These are phyloP conservation scores for Metaphire vulgaris DNA, from an alignment of 1,140 invertebrate species.

Conservation along the genomic window DNA sequence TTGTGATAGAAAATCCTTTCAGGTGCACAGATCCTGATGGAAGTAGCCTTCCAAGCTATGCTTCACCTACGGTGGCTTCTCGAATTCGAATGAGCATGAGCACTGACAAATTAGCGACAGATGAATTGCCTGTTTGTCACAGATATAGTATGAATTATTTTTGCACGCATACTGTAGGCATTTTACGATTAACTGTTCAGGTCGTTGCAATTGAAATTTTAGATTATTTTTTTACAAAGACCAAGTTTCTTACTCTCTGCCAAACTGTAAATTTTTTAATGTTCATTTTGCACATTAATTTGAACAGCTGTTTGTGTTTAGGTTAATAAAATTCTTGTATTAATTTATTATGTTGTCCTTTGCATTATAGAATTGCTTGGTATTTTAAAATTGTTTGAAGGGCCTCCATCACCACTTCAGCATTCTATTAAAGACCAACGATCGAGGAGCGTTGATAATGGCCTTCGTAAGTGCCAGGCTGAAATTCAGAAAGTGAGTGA, in stretches of 20 bases:
- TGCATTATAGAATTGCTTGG: no score
- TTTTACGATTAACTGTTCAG: no score
- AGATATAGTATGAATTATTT: background rate
- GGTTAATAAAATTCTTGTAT: no score
- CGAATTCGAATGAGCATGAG: background rate
- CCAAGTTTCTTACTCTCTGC: no score
- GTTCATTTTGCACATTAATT: no score
- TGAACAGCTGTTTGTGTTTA: no score
- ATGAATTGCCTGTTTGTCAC: background rate
- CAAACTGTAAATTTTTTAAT: no score
- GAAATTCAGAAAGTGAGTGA: background rate
- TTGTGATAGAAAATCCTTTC: background rate
- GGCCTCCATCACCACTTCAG: background rate
- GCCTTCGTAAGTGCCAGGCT: background rate
- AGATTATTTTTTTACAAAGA: no score
- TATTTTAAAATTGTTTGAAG: background rate
- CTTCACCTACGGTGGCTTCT: background rate
- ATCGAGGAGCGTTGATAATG: background rate
- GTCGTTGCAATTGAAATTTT: no score
- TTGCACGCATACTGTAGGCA: no score
- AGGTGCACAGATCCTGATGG: background rate
- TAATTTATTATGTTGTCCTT: no score
- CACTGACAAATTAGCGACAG: background rate
- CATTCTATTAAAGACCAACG: background rate
- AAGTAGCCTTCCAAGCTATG: background rate